A percentile compares a stretch with the other conserved stretches of the same genome.
Evolutionary conservation across 2,888 invertebrate species (phyloP).

Genomic region (Aelia acuminata): DNA sequence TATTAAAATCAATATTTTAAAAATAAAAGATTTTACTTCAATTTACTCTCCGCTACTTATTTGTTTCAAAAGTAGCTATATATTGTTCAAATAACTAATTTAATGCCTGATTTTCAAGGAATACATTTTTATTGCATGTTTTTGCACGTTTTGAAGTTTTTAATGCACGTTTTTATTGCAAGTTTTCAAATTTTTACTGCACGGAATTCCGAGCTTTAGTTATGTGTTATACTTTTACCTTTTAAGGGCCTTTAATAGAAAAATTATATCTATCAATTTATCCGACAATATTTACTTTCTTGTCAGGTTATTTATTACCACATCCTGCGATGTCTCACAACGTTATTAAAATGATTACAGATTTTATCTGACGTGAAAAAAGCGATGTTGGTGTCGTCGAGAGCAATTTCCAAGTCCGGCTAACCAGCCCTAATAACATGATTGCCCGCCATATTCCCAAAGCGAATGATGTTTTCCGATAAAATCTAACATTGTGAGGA

Average conservation of each 20-base stretch:
- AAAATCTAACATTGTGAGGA: conserved; percentile 14
- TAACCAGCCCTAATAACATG: conserved; percentile 15
- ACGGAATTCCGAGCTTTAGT: no score
- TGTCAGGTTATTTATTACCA: background rate
- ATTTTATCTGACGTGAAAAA: background rate
- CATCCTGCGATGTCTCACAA: background rate
- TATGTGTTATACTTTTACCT: no score
- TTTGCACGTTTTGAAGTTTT: no score
- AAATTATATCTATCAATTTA: background rate
- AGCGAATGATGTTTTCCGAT: background rate
- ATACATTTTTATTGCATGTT: no score
- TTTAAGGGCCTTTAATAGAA: background rate
- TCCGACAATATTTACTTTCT: background rate
- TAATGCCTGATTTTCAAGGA: no score
- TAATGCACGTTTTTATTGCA: no score
- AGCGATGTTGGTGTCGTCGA: background rate
- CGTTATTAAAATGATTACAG: conserved; percentile 26
- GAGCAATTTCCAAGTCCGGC: background rate
- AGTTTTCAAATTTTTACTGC: no score
- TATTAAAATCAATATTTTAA: no score
- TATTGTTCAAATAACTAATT: no score
- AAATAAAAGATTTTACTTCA: no score
- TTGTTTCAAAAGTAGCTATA: no score
- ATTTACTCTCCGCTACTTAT: no score
- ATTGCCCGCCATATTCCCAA: background rate